These are phyloP conservation scores for Cyphomyrus discorhynchus DNA, from an alignment of 2,113 vertebrate species.

Conservation along the genomic window DNA sequence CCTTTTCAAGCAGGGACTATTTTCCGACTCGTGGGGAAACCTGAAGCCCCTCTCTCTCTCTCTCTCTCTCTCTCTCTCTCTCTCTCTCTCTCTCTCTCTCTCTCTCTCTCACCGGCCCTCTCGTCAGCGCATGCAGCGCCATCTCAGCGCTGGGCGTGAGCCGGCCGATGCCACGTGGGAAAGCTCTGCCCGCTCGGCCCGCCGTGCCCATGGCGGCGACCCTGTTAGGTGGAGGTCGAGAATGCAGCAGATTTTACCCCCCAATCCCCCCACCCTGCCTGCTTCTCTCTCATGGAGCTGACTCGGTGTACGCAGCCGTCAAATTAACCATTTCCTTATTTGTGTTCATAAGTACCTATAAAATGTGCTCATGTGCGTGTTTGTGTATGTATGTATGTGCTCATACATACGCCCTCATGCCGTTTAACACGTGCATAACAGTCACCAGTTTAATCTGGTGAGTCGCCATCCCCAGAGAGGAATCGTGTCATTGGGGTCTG, in stretches of 20 bases:
- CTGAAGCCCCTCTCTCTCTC: neutral
- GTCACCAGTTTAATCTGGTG: neutral
- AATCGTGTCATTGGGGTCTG: neutral
- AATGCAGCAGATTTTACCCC: neutral
- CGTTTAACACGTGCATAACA: neutral
- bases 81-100: too few relatives aligned
- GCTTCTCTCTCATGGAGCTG: neutral
- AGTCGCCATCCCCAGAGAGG: neutral
- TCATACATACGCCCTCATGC: neutral
- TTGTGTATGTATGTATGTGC: neutral
- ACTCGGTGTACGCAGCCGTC: neutral
- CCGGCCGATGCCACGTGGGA: neutral
- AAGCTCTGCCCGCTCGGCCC: neutral
- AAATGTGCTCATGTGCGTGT: neutral
- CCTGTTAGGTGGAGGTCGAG: neutral
- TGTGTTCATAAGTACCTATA: neutral
- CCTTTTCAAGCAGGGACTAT: neutral
- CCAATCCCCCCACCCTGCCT: neutral
- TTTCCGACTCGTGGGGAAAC: neutral
- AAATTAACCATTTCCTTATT: neutral
- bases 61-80: too few relatives aligned
- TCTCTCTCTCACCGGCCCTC: too few relatives aligned
- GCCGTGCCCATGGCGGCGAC: neutral
- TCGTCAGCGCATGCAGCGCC: neutral
- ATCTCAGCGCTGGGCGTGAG: neutral